Conservation (phyloP, 2,797 vertebrate species). For the Sebastes nivosus region DNA sequence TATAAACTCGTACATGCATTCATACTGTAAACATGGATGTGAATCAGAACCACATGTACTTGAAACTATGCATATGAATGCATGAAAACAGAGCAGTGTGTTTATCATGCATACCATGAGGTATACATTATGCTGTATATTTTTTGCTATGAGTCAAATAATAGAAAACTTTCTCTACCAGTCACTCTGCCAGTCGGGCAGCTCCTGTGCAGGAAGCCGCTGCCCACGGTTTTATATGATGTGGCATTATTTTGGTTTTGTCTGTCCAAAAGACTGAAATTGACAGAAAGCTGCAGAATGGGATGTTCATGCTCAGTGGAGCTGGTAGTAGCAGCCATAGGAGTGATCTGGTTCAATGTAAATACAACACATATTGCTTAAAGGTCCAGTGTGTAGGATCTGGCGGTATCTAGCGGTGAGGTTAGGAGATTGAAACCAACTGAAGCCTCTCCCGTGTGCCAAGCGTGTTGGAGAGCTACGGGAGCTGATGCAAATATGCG, state of each 20-base stretch:
- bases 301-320: neutral
- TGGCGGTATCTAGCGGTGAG: too few species aligned
- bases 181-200: neutral
- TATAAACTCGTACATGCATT: slow-evolving; percentile 7
- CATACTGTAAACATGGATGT: neutral
- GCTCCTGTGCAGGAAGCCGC: neutral
- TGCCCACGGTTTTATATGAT: neutral
- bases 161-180: neutral
- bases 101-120: neutral
- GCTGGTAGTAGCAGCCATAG: neutral
- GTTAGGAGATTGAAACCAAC: too few species aligned
- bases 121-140: neutral
- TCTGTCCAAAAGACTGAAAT: neutral
- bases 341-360: neutral
- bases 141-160: neutral
- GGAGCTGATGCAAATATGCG: too few species aligned
- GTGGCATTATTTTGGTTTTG: neutral
- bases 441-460: too few species aligned
- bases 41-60: slow-evolving; percentile 30
- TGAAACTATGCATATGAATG: neutral
- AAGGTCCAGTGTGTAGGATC: too few species aligned
- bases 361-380: neutral
- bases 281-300: neutral
- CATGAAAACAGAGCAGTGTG: neutral
- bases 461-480: too few species aligned